Evolutionary conservation across 2,113 vertebrate genomes (phyloP).

Genomic region (Porphyrio hochstetteri): DNA sequence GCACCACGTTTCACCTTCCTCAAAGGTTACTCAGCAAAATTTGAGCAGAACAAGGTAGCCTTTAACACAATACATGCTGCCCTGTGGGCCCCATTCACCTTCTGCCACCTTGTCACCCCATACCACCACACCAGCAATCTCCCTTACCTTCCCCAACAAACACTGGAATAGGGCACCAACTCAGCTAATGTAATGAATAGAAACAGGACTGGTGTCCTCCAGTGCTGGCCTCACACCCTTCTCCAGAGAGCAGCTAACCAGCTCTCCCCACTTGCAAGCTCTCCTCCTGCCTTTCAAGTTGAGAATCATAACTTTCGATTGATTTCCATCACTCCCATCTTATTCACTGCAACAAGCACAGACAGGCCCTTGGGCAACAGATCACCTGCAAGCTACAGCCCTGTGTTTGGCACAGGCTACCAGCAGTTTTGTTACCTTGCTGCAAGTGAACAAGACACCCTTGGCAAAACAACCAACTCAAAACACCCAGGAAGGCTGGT

Average conservation of each 20-base stretch:
- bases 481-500: neutral
- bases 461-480: too few species aligned
- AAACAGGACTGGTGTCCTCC: neutral
- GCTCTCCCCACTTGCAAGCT: fast-evolving
- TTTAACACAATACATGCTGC: fast-evolving
- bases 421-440: neutral
- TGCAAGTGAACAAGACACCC: neutral
- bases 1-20: neutral
- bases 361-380: neutral
- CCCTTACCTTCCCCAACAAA: neutral
- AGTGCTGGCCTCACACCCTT: neutral
- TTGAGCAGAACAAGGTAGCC: neutral
- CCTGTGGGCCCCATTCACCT: neutral
- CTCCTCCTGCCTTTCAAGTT: neutral
- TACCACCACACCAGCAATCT: neutral
- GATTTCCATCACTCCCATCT: neutral
- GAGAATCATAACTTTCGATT: neutral
- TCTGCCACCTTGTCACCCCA: neutral
- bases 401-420: neutral
- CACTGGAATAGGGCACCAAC: neutral
- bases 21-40: neutral
- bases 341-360: neutral
- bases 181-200: fast-evolving
- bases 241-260: neutral
- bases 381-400: neutral